These are phyloP conservation scores for Ischnus inquisitorius DNA, from an alignment of 2,888 invertebrate species.

Conservation along the genomic window DNA sequence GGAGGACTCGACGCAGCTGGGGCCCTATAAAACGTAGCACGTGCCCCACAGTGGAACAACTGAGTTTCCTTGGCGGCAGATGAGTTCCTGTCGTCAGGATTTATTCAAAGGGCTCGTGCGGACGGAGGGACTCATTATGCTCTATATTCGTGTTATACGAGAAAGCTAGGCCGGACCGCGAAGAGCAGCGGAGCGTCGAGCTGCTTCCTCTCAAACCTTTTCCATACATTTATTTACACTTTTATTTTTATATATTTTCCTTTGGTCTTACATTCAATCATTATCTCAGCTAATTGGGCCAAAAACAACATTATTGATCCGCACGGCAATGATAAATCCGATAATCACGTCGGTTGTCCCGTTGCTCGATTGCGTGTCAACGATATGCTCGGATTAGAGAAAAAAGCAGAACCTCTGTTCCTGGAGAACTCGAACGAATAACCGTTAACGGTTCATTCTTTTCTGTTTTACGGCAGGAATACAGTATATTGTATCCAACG, in stretches of 20 bases:
- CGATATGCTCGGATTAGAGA: slow-evolving; percentile 45
- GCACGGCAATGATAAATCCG: neutral
- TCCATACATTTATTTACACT: neutral
- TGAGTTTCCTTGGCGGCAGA: slow-evolving; percentile 15
- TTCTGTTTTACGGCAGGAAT: neutral
- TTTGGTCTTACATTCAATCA: neutral
- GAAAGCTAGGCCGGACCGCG: neutral
- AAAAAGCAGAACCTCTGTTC: slow-evolving; percentile 36
- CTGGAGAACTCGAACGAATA: slow-evolving; percentile 60
- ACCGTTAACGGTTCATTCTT: slow-evolving; percentile 42
- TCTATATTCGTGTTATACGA: slow-evolving; percentile 36
- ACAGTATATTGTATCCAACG: slow-evolving; percentile 8
- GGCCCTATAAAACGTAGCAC: slow-evolving; percentile 40
- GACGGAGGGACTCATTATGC: slow-evolving; percentile 42
- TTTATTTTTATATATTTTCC: neutral
- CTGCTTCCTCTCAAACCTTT: neutral
- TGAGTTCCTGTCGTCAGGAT: slow-evolving; percentile 59
- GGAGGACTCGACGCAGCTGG: slow-evolving; percentile 61
- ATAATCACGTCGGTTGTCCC: neutral
- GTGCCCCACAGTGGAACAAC: slow-evolving; percentile 48
- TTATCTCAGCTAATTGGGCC: neutral
- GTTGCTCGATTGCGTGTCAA: slow-evolving; percentile 50
- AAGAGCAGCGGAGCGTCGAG: slow-evolving; percentile 4
- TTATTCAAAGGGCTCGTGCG: slow-evolving; percentile 47
- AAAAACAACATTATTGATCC: neutral